Evolutionary conservation across 1,140 invertebrate species (phyloP).

Genomic region (Onthophagus taurus): DNA sequence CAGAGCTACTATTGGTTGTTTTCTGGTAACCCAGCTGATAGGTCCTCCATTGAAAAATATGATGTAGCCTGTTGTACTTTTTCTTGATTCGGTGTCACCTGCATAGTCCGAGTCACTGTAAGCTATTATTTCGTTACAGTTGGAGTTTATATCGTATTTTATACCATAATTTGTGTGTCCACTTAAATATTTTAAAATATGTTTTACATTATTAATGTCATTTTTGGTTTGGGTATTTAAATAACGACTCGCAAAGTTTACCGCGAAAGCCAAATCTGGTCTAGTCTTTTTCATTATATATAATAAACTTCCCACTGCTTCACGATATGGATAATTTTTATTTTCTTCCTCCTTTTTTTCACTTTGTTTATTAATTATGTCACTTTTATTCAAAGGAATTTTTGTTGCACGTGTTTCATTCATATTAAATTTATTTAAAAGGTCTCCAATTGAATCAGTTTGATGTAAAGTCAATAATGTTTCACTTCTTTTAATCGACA

Average conservation of each 20-base stretch:
- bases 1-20: slow-evolving; percentile 30
- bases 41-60: slow-evolving; percentile 17
- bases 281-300: slow-evolving; percentile 5
- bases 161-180: slow-evolving; percentile 3
- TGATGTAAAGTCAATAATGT: too few species aligned
- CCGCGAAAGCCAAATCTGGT: slow-evolving; percentile 1
- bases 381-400: too few species aligned
- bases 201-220: slow-evolving; percentile 8
- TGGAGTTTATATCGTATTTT: background rate
- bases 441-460: too few species aligned
- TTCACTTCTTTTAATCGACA: too few species aligned
- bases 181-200: slow-evolving; percentile 5
- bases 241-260: too few species aligned
- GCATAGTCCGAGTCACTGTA: background rate
- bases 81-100: background rate
- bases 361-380: too few species aligned
- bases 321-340: slow-evolving; percentile 10
- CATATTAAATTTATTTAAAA: too few species aligned
- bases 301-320: slow-evolving; percentile 8
- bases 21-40: slow-evolving; percentile 33
- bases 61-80: background rate
- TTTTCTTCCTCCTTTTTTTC: too few species aligned
- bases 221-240: too few species aligned
- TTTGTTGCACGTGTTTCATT: too few species aligned
- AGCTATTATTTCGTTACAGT: slow-evolving; percentile 17